Conservation (phyloP, 2,113 vertebrate species). For the Seriola rivoliana region DNA sequence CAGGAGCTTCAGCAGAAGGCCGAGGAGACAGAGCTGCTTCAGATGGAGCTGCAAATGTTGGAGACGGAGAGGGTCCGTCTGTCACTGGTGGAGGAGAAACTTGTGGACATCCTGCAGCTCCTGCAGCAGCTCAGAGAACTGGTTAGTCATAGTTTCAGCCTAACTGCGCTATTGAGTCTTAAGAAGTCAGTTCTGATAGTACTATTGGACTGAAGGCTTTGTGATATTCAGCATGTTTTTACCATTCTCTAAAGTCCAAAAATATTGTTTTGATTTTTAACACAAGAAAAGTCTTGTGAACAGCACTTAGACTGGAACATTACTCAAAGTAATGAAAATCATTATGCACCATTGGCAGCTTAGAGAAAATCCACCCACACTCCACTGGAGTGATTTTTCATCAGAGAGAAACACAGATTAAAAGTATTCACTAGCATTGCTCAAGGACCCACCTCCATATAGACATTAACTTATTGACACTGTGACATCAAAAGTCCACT, state of each 20-base stretch:
- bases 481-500: conserved; percentile 6
- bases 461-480: not conserved
- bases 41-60: conserved; percentile 93
- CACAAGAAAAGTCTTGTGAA: conserved; percentile 1
- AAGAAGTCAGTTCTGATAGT: not conserved
- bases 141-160: conserved; percentile 80
- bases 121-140: conserved; percentile 91
- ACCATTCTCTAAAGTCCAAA: not conserved
- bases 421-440: not conserved
- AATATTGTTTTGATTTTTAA: conserved; percentile 6
- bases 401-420: conserved; percentile 15
- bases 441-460: not conserved
- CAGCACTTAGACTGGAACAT: not conserved
- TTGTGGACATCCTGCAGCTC: conserved; percentile 91
- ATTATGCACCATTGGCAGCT: conserved; percentile 1
- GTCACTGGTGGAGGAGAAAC: conserved; percentile 94
- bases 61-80: conserved; percentile 93
- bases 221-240: not conserved
- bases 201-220: not conserved
- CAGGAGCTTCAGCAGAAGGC: conserved; percentile 88
- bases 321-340: conserved; percentile 17
- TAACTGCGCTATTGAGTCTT: not conserved
- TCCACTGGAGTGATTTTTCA: not conserved
- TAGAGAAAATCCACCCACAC: conserved; percentile 11
- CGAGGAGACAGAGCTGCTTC: conserved; percentile 88